Base-by-base conservation (phyloP, 2,797 vertebrate species). In the Dromococcyx pavoninus region DNA sequence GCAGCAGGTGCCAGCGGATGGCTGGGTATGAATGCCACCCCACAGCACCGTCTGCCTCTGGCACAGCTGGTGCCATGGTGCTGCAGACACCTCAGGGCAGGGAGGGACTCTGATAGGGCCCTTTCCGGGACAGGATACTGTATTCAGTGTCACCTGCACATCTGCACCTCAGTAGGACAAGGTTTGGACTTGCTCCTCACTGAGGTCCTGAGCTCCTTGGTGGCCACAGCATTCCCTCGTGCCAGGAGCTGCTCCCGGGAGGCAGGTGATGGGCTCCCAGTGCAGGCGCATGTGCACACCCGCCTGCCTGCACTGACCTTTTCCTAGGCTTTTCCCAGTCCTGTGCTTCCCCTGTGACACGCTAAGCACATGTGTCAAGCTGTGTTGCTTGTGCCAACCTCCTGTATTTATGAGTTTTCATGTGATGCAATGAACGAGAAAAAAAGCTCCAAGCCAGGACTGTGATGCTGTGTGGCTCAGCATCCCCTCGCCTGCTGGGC, bases 271-370 rank as follows among this genome's bases (percentile, higher is more conserved):
- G 64, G 48, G 71, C 78, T 76, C 74, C 75, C 48, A 21, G 60
- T 27, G 71, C 71, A 28, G 62, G 25, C 8, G 1, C 18, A 18
- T 5, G 1, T 83, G 60, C 6, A 1, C 78, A 16, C 9, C 21
- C 1, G 15, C 44, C 53, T 44, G 35, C 28, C 75, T 61, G 79
- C 72, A 7, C 35, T 92, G 96, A 95, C 94, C 95, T 96, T 95
- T 95, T 88, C 57, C 76, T 23, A 10, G 51, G 66, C 77, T 89
- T 92, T 95, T 94, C 75, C 75, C 53, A 85, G 87, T 39, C 61
- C 44, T 56, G 75, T 27, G 53, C 71, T 56, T 93, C 94, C 96
- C 93, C 79, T 17, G 72, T 86, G 95, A 75, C 87, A 91, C 0
- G 13, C 57, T 44, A 28, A 30, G 39, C 21, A 64, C 72, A 80